Base-by-base conservation (phyloP, 2,888 invertebrate genomes). In the Apotomis capreana region DNA sequence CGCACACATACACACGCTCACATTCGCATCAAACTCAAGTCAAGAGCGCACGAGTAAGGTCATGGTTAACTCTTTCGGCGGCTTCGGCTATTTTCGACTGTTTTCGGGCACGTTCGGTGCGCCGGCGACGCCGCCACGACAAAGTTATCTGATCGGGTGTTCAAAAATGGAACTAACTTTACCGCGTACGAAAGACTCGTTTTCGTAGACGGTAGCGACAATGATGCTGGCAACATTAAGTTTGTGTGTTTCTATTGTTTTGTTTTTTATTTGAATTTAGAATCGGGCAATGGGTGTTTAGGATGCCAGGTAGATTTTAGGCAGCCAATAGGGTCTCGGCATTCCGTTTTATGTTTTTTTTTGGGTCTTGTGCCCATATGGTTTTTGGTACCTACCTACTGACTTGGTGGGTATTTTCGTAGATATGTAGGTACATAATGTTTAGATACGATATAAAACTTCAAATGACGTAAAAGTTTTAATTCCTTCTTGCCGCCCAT, bases 41-140 rank as follows among this genome's bases (percentile, higher is more conserved):
- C 87, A 87, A 87, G 88, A 86, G 83, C 83, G 83, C 78, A 81
- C 78, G 84, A 80, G 86, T 89, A 91, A 92, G 92, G 92, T 92
- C 92, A 92, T 80, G 92, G 90, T 83, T 82, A 80, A 55, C 81
- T 79, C 85, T 87, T 89, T 88, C 85, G 87, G 84, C 79, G 80
- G 78, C 79, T 74, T 75, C 73, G 76, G 72, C 60, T 67, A 57
- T 65, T 69, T 76, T 84, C 89, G 89, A 83, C 76, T 78, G 82
- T 80, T 85, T 58, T 58, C 58, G 61, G 61, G 73, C 78, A 76
- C 77, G 79, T 81, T 85, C 84, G 83, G 76, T 6, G 49, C 9
- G 49, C 44, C 44, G 44, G 44, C 49, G 49, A 9, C 49, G 49
- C 9, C 84, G 81, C 59, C 58, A 36, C 36, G 6, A 52, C 67